phyloP scores from a whole-genome alignment of 2,113 vertebrate genomes.

The Odontophorus gujanensis region DNA sequence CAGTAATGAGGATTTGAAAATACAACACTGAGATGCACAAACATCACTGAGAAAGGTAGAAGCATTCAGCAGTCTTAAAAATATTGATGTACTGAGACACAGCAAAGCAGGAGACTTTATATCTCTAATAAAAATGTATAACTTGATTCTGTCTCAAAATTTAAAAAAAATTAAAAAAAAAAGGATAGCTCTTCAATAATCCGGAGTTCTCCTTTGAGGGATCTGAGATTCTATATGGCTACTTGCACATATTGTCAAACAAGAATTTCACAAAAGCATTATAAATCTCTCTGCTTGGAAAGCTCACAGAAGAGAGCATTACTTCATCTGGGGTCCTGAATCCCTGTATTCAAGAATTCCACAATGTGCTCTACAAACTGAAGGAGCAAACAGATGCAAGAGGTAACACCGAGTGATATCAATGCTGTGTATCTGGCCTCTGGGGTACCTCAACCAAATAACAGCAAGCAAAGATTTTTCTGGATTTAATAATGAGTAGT shows the following conservation, averaged over 20 bases:
- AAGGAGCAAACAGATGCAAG: neutral
- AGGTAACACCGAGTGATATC: neutral
- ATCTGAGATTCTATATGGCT: neutral
- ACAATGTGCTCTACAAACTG: neutral
- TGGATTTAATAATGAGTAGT: neutral
- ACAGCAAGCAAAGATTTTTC: neutral
- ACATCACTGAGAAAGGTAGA: neutral
- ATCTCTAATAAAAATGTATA: neutral
- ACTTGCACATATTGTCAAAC: neutral
- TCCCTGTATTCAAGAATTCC: neutral
- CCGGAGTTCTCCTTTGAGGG: neutral
- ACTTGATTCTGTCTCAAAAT: neutral
- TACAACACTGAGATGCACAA: neutral
- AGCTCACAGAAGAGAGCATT: neutral
- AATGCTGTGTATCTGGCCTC: neutral
- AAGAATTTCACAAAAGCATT: constrained; percentile 4
- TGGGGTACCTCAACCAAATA: neutral
- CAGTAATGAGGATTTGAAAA: neutral
- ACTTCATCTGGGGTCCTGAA: neutral
- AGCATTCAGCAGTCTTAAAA: neutral
- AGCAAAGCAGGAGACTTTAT: neutral
- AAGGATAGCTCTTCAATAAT: neutral
- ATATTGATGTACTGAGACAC: neutral
- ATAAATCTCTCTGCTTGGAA: neutral
- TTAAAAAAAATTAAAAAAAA: neutral